Evolutionary conservation across 2,113 vertebrate genomes (phyloP).

Genomic region (Vanacampus margaritifer): DNA sequence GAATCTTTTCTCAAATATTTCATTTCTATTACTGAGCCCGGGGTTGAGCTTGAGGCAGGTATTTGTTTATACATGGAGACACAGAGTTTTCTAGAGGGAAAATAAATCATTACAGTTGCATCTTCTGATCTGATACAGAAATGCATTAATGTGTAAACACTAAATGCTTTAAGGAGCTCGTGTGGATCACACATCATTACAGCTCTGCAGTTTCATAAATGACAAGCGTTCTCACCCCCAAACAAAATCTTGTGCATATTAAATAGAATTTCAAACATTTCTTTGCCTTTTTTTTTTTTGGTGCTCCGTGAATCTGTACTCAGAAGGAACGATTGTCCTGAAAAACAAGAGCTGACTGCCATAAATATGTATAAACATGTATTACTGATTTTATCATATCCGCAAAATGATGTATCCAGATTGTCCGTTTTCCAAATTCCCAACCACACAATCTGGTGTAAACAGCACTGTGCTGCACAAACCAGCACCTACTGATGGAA

Average conservation of each 20-base stretch:
- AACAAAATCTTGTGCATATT: background rate
- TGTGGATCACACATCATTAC: background rate
- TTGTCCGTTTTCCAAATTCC: background rate
- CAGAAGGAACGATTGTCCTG: background rate
- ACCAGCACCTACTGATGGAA: constrained; percentile 9
- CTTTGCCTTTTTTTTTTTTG: too few species aligned
- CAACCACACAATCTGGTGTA: constrained; percentile 12
- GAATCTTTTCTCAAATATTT: background rate
- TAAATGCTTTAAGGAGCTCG: background rate
- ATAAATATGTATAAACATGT: background rate
- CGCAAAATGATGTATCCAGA: background rate
- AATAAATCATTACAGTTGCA: background rate
- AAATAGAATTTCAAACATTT: background rate
- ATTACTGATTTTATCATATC: background rate
- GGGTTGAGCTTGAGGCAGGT: constrained; percentile 12
- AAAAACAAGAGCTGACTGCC: background rate
- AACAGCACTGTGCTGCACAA: constrained; percentile 11
- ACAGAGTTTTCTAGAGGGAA: background rate
- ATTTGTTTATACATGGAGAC: constrained; percentile 18
- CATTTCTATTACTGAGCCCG: constrained; percentile 12
- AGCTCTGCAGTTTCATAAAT: background rate
- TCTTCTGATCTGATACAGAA: background rate
- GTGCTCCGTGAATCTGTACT: background rate
- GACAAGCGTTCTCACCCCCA: background rate
- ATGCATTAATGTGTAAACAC: background rate